Base-by-base conservation (phyloP, 2,888 invertebrate species). In the Athripsodes cinereus region DNA sequence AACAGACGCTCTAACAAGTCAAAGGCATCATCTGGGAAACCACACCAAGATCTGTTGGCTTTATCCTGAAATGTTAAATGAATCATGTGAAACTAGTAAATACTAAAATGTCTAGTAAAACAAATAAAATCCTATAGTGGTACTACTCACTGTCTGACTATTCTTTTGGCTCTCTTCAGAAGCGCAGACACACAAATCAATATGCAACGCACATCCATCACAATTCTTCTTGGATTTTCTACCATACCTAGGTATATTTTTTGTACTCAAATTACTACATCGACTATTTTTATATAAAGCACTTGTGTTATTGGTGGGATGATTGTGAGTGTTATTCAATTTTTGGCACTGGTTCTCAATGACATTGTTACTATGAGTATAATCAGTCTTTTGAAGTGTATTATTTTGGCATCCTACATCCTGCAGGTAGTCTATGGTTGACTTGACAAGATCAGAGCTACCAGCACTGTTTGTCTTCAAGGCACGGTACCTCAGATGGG, bases 1-100 rank as follows among this genome's bases (percentile, higher is more conserved):
- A 94, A 75, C 66, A 94, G 78, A 53, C 79, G 80, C 64, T 76
- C 74, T 57, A 91, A 78, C 64, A 94, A 78, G 68, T 88, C 81
- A 73, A 86, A 92, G 1, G 91, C 92, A 62, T 81, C 76, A 66
- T 81, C 79, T 20, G 91, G 90, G 73, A 85, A 88, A 16, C 74
- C 77, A 55, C 70, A 72, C 64, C 56, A 56, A 20, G 13, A 13
- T 50, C 21, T 50, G n/a, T 26, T 50, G 6, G 22, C 50, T 50
- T 50, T 50, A 21, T 26, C 26, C 50, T 50, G 26, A 71, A 68
- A 35, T 16, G 40, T n/a, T 40, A 6, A 31, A 40, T 40, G 40
- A 13, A 40, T 40, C 3, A 16, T 40, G 5, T 40, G n/a, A n/a
- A 40, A 16, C 2, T 40, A n/a, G 13, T 40, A 40, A 40, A 40